A percentile compares a stretch with the other conserved stretches of the same genome.
These are phyloP conservation scores for Semibalanus balanoides DNA, from an alignment of 1,140 invertebrate species.

Conservation along the genomic window DNA sequence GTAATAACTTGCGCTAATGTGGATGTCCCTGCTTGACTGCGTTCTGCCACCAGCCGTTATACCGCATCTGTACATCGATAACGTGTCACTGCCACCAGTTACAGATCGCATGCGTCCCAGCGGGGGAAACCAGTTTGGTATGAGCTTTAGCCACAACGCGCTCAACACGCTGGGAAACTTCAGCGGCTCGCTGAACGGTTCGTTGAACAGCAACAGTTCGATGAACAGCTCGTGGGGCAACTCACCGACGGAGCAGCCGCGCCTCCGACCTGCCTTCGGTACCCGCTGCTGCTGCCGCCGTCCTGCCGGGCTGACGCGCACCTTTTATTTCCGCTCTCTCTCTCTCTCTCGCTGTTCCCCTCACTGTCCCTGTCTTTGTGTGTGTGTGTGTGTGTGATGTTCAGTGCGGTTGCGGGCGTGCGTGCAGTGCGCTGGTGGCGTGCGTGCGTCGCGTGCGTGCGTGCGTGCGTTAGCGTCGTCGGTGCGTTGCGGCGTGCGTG, in stretches of 20 bases:
- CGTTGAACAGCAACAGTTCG: background rate
- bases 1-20: too few relatives aligned
- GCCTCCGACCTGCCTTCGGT: background rate
- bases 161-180: background rate
- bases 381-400: background rate
- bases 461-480: background rate
- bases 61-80: too few relatives aligned
- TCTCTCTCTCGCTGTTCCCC: too few relatives aligned
- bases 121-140: background rate
- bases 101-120: background rate
- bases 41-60: too few relatives aligned
- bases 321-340: background rate
- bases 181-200: background rate
- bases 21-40: too few relatives aligned
- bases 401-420: background rate
- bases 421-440: background rate
- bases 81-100: background rate
- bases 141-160: background rate
- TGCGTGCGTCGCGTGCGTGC: background rate
- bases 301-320: background rate
- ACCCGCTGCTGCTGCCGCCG: background rate
- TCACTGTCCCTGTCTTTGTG: too few relatives aligned
- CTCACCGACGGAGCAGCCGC: background rate
- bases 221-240: background rate
- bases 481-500: too few relatives aligned